Evolutionary conservation across 2,797 vertebrate species (phyloP), one percentile per base, ranked within the genome.

Genomic region (Neoniphon sammara): DNA sequence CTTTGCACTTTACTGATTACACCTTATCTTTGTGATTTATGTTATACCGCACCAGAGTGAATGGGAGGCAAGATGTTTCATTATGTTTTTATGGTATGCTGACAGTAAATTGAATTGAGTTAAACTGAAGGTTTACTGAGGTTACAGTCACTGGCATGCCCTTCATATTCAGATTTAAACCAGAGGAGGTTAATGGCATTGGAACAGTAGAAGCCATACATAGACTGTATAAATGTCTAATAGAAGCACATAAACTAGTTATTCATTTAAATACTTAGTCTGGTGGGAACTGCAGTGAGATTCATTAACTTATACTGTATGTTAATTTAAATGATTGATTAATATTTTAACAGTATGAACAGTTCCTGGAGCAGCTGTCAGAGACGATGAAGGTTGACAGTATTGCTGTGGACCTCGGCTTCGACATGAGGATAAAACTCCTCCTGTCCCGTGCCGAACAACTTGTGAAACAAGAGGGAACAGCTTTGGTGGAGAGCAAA

Each of bases 311-410:
- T 3, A 46, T 46, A 46, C 15, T 15, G 15, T 17, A 17, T 46
- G 14, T 46, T 46, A 17, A 46, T 17, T 42, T 25, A 15, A 11
- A 20, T 20, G 10, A 46, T 57, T 42, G 30, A 42, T 21, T 7
- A 21, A n/a, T 57, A 34, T 55, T 57, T 49, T 44, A 3, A 52
- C 80, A 98, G 97, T 95, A 96, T 85, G 90, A 96, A 78, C 93
- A 93, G 77, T 96, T 97, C 89, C 84, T 99, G 92, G 94, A 96
- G 3, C 91, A 94, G 81, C 94, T 98, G 80, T 95, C 94, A 8
- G 93, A 96, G 81, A 95, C 88, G 63, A 93, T 98, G 95, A 97
- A 93, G 69, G 80, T 98, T 54, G 93, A 95, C 46, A 82, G 85
- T 10, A 73, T 97, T 63, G 92, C 93, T 62, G 88, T 88, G 75